These are phyloP conservation scores for Drosophila neutralis DNA, from an alignment of 2,888 invertebrate species.

Conservation along the genomic window DNA sequence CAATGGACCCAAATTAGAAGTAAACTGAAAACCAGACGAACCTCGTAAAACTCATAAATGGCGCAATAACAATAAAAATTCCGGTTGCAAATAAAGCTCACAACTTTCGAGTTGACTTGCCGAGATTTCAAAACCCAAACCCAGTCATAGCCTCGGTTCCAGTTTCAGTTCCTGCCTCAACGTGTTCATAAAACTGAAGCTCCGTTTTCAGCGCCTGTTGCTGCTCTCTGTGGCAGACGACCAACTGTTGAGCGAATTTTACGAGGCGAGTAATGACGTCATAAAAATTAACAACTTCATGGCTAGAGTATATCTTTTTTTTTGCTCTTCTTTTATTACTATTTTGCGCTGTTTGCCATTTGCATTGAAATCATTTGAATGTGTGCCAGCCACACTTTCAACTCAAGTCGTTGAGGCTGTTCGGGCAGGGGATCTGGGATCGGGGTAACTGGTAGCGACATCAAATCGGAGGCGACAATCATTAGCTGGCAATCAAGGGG, in stretches of 20 bases:
- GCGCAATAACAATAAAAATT: conserved; percentile 79
- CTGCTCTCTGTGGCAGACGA: conserved; percentile 53
- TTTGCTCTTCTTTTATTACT: conserved; percentile 27
- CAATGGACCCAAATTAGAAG: conserved; percentile 62
- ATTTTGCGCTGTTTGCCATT: conserved; percentile 36
- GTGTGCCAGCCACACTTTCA: conserved; percentile 56
- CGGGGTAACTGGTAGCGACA: conserved; percentile 11
- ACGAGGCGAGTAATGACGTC: conserved; percentile 84
- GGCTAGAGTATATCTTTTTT: conserved; percentile 40
- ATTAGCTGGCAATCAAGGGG: conserved; percentile 53
- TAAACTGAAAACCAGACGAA: conserved; percentile 46
- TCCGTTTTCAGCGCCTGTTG: conserved; percentile 66
- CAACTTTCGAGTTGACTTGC: conserved; percentile 59
- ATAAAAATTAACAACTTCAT: conserved; percentile 84
- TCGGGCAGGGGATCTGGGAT: neutral
- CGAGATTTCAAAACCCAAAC: conserved; percentile 51
- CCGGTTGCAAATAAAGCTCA: conserved; percentile 76
- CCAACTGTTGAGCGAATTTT: conserved; percentile 84
- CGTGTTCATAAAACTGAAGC: conserved; percentile 70
- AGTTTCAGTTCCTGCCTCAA: conserved; percentile 37
- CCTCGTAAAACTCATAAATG: conserved; percentile 77
- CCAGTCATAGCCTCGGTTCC: conserved; percentile 10
- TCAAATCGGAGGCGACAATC: conserved; percentile 46
- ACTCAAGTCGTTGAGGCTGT: conserved; percentile 5
- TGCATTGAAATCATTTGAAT: conserved; percentile 59